Percentiles rank a stretch among this genome's conserved stretches.
These are phyloP conservation scores for Xenus cinereus DNA, from an alignment of 2,113 vertebrate genomes.

Conservation along the genomic window DNA sequence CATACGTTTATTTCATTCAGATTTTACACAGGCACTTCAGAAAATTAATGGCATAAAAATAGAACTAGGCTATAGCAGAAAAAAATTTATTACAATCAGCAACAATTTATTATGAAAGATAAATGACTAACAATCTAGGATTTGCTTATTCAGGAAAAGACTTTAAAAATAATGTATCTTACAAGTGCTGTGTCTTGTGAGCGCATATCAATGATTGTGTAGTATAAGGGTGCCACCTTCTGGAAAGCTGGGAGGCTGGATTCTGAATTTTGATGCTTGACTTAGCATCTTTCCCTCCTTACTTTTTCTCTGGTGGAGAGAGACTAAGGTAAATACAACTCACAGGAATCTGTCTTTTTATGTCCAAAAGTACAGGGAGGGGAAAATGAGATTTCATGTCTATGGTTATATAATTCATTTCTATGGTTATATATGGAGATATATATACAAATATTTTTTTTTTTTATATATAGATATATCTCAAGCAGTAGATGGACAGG, in stretches of 20 bases:
- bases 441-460: no score
- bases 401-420: not conserved
- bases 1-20: not conserved
- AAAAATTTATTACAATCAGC: not conserved
- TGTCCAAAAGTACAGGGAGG: not conserved
- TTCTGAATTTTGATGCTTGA: not conserved
- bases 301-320: not conserved
- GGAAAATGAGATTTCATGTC: not conserved
- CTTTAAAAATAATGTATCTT: not conserved
- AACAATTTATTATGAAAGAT: no score
- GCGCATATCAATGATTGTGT: fast-evolving
- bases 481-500: not conserved
- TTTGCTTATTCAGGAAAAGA: not conserved
- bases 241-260: not conserved
- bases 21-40: not conserved
- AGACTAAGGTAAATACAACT: not conserved
- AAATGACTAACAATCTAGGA: not conserved
- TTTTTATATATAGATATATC: no score
- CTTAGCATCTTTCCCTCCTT: not conserved
- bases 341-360: not conserved
- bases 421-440: no score
- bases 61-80: not conserved
- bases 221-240: not conserved
- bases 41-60: not conserved
- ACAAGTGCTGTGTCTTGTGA: not conserved